A percentile compares a stretch with the other conserved stretches of the same genome.
Conservation (phyloP, 2,797 vertebrate genomes). For the Botia kubotai region DNA sequence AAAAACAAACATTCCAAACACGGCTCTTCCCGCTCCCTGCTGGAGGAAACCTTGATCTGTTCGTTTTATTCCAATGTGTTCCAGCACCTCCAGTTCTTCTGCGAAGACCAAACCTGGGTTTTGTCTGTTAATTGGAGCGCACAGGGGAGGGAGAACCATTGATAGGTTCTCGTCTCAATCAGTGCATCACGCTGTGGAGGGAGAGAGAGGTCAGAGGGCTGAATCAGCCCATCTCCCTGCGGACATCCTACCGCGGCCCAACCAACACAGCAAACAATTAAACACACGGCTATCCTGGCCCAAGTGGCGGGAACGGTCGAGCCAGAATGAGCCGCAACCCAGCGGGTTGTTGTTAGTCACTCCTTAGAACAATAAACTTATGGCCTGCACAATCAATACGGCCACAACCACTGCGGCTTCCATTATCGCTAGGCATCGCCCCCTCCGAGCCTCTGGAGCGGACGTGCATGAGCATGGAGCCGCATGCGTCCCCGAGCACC, state of each 20-base stretch:
- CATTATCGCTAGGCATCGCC: slow-evolving; percentile 74
- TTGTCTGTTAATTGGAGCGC: slow-evolving; percentile 83
- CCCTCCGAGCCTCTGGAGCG: slow-evolving; percentile 69
- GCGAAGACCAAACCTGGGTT: slow-evolving; percentile 61
- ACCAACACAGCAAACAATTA: slow-evolving; percentile 85
- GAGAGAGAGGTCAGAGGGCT: slow-evolving; percentile 79
- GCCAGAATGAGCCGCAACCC: slow-evolving; percentile 66
- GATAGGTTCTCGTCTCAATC: slow-evolving; percentile 80
- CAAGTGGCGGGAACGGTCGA: slow-evolving; percentile 69
- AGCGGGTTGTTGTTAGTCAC: slow-evolving; percentile 80
- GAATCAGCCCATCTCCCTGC: slow-evolving; percentile 76
- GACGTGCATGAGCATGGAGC: slow-evolving; percentile 76
- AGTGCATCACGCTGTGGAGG: slow-evolving; percentile 76
- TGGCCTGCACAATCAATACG: slow-evolving; percentile 82
- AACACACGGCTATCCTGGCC: slow-evolving; percentile 76
- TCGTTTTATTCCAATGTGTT: slow-evolving; percentile 53
- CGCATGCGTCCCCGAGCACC: slow-evolving; percentile 69
- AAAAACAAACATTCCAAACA: slow-evolving; percentile 52
- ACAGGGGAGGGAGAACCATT: slow-evolving; percentile 75
- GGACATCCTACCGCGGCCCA: slow-evolving; percentile 75
- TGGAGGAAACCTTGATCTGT: slow-evolving; percentile 54
- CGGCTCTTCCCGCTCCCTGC: slow-evolving; percentile 22
- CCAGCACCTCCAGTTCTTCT: slow-evolving; percentile 38
- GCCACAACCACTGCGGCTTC: slow-evolving; percentile 74
- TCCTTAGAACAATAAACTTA: slow-evolving; percentile 83